Conservation (phyloP, 1,140 invertebrate species). For the Cydia strobilella region DNA sequence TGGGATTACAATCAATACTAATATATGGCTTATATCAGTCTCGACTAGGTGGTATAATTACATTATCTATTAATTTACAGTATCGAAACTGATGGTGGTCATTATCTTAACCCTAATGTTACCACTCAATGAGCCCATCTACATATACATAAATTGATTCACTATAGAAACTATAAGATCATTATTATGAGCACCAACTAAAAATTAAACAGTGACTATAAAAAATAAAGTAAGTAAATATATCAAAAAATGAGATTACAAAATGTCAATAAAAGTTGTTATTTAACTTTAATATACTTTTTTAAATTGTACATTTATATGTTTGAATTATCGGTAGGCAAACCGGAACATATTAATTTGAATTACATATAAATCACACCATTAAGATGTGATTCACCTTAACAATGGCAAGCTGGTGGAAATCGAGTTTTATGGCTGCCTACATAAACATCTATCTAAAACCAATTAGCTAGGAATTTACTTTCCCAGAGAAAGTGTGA, state of each 20-base stretch:
- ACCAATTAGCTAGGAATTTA: constrained; percentile 12
- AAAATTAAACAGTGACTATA: background rate
- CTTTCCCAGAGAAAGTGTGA: constrained; percentile 19
- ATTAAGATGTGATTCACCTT: background rate
- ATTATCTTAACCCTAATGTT: constrained; percentile 29
- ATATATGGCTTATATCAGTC: constrained; percentile 68
- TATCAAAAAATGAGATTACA: background rate
- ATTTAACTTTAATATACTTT: too few species aligned
- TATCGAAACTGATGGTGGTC: constrained; percentile 53
- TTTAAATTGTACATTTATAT: too few species aligned
- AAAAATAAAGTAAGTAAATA: background rate
- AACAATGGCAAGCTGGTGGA: background rate
- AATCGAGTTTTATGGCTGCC: background rate
- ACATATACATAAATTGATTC: background rate
- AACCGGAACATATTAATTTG: too few species aligned
- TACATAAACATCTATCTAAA: background rate
- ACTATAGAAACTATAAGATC: background rate
- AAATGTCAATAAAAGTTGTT: background rate
- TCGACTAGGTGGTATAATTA: constrained; percentile 55
- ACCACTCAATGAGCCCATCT: background rate
- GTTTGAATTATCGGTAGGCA: too few species aligned
- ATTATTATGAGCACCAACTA: constrained; percentile 8
- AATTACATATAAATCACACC: background rate
- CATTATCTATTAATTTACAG: constrained; percentile 54
- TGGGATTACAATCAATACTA: constrained; percentile 44